phyloP scores from a whole-genome alignment of 2,113 vertebrate genomes.

The Hippotragus niger region DNA sequence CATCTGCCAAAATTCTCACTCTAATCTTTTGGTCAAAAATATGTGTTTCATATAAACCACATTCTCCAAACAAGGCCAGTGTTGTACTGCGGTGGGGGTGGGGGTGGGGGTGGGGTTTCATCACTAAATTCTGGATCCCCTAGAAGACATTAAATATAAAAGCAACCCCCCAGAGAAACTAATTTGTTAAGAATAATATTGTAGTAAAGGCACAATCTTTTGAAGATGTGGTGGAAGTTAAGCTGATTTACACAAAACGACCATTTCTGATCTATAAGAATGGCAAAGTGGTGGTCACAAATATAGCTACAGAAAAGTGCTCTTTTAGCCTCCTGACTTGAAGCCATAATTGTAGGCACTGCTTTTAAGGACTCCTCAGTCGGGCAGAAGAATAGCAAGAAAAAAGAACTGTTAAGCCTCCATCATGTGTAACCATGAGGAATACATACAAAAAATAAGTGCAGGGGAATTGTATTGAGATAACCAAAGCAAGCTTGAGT shows the following conservation, averaged over 20 bases:
- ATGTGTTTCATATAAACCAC: not conserved
- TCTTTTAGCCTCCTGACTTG: not conserved
- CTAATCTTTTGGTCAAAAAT: not conserved
- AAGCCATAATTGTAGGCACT: not conserved
- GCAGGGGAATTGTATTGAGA: not conserved
- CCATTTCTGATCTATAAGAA: not conserved
- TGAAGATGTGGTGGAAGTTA: not conserved
- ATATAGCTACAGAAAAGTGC: not conserved
- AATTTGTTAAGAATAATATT: not conserved
- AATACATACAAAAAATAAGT: not conserved
- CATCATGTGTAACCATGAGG: not conserved
- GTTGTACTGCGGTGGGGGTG: not conserved
- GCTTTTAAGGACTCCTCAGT: not conserved
- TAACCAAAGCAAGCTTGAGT: not conserved
- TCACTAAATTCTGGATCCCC: not conserved
- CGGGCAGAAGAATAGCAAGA: fast-evolving
- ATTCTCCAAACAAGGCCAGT: not conserved
- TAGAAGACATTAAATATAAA: not conserved
- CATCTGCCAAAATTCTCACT: not conserved
- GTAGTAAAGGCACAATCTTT: not conserved
- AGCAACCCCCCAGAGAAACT: not conserved
- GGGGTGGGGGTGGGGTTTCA: not conserved
- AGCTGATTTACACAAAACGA: not conserved
- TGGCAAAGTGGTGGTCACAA: not conserved
- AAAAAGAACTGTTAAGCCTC: not conserved